Evolutionary conservation across 2,888 invertebrate species (phyloP).

Genomic region (Leptopilina myrica): DNA sequence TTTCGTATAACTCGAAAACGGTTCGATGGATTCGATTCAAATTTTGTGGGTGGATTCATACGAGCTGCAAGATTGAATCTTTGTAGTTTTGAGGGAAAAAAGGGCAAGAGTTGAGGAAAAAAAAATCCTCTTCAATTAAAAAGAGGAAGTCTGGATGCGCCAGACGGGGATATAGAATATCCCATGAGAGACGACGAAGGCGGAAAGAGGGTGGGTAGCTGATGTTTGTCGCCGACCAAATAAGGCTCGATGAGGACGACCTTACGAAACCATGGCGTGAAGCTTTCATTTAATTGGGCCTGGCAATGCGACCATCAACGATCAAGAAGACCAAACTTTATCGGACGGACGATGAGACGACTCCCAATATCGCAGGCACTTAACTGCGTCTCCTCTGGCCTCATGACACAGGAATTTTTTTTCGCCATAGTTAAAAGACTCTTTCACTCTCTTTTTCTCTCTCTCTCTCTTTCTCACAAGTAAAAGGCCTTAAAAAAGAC

Average conservation of each 20-base stretch:
- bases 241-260: constrained; percentile 65
- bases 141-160: background rate
- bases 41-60: background rate
- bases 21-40: background rate
- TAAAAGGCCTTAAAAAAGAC: constrained; percentile 16
- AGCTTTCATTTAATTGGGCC: constrained; percentile 46
- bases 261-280: constrained; percentile 55
- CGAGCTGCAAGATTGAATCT: background rate
- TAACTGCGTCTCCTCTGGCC: constrained; percentile 18
- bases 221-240: constrained; percentile 63
- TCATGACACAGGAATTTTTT: constrained; percentile 24
- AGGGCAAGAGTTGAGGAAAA: background rate
- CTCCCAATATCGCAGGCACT: constrained; percentile 29
- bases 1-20: background rate
- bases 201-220: constrained; percentile 49
- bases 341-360: constrained; percentile 11
- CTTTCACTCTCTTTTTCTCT: too few species aligned
- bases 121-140: background rate
- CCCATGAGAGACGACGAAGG: constrained; percentile 33
- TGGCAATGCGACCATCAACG: constrained; percentile 36
- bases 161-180: constrained; percentile 24
- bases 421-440: background rate
- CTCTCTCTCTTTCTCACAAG: background rate
- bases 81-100: background rate
- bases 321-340: constrained; percentile 41